Evolutionary conservation across 2,113 vertebrate genomes (phyloP).

Genomic region (Thinocorus orbignyianus): DNA sequence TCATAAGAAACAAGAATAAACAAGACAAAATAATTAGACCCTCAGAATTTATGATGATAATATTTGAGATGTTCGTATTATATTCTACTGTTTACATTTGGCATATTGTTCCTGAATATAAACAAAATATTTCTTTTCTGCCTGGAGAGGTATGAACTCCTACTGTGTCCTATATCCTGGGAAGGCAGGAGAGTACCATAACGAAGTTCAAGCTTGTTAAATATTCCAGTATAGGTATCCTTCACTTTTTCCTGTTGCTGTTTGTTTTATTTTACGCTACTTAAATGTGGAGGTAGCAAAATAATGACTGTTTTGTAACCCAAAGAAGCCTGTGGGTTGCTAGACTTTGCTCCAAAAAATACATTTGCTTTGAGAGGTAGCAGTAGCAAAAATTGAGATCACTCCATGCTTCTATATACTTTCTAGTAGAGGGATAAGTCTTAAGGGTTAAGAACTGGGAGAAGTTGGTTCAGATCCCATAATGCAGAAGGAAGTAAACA

Average conservation of each 20-base stretch:
- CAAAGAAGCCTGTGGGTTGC: neutral
- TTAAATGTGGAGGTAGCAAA: neutral
- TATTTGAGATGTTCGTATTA: neutral
- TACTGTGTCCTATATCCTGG: neutral
- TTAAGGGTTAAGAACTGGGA: neutral
- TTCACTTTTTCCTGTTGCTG: neutral
- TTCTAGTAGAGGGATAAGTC: neutral
- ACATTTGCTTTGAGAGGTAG: neutral
- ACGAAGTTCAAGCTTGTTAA: neutral
- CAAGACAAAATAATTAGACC: neutral
- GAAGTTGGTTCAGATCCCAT: neutral
- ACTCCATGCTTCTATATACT: neutral
- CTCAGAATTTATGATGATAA: neutral
- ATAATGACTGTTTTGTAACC: neutral
- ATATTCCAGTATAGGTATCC: neutral
- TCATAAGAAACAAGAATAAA: neutral
- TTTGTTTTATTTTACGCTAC: neutral
- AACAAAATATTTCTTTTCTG: neutral
- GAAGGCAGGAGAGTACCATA: neutral
- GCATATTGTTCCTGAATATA: neutral
- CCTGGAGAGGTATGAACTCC: neutral
- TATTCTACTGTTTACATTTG: neutral
- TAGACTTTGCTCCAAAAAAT: neutral
- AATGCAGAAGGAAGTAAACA: neutral
- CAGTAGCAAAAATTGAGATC: neutral